Base-by-base conservation (phyloP, 1,140 invertebrate species). In the Drosophila saltans region DNA sequence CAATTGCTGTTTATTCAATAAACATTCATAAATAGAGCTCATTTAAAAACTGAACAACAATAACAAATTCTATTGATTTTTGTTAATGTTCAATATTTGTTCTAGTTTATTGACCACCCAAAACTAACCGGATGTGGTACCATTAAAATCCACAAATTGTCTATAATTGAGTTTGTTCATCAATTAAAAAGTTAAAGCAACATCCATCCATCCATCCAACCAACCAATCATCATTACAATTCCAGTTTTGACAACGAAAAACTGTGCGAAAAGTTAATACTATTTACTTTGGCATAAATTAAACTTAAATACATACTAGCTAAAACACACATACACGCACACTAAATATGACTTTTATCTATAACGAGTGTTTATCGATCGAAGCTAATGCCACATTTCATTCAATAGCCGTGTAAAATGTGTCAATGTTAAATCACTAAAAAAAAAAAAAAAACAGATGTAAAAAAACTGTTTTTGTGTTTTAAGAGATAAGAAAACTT, bases 131-230 rank as follows among this genome's bases (percentile, higher is more conserved):
- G 75, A 71, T 78, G 61, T 11, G 21, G 5, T 28, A 62, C 75
- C 68, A 71, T 77, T 71, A 77, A 26, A 33, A 75, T 75, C 71
- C 74, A 64, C 73, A 61, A 64, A 64, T 40, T 76, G 67, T 62
- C 41, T 77, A 61, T 77, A 58, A 70, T 71, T 77, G 55, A 77
- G 74, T 78, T 78, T 71, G 68, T 66, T 30, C 58, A 71, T 78
- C 64, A 57, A 66, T 66, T 66, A 67, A 71, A 73, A 69, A 59
- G 52, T 52, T 36, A 57, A 68, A 57, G 65, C 57, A 75, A 16
- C 33, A 57, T n/a, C 52, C 24, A 56, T 56, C n/a, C 30, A 43
- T n/a, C 10, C 4, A n/a, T 3, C 11, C 41, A 43, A 5, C 39
- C 10, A 40, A 40, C 39, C 39, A 40, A 52, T 52, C 45, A 52